Evolutionary conservation across 2,113 vertebrate species (phyloP).

Genomic region (Microtus pennsylvanicus): DNA sequence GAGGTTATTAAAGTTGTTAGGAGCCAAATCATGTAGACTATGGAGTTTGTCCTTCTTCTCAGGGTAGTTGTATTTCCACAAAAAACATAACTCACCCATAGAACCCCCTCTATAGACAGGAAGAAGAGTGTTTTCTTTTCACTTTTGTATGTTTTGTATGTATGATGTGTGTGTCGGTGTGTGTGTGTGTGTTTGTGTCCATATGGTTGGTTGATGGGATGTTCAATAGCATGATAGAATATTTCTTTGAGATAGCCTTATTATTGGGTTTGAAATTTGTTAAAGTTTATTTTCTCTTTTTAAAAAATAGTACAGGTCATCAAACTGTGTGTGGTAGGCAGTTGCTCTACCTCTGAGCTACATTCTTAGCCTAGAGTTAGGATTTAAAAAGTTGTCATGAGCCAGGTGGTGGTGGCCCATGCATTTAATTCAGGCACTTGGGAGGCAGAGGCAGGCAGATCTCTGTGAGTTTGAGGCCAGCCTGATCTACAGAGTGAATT

Average conservation of each 20-base stretch:
- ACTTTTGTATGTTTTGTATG: background rate
- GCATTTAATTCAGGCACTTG: too few relatives aligned
- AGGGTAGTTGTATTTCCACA: background rate
- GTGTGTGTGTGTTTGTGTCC: background rate
- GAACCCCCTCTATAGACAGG: background rate
- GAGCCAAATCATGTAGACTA: background rate
- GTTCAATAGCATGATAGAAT: background rate
- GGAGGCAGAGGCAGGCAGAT: too few relatives aligned
- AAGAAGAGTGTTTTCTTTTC: background rate
- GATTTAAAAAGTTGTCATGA: slow-evolving; percentile 16
- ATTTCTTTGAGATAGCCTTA: slow-evolving; percentile 44
- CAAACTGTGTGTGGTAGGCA: background rate
- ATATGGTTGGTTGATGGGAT: background rate
- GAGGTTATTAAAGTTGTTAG: background rate
- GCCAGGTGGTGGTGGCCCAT: too few relatives aligned
- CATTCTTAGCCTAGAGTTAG: background rate
- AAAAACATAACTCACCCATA: background rate
- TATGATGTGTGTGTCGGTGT: background rate
- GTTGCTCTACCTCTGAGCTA: background rate
- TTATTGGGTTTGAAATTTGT: slow-evolving; percentile 26
- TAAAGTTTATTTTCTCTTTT: background rate
- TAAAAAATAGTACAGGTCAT: background rate
- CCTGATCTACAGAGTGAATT: too few relatives aligned
- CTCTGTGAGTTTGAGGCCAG: too few relatives aligned
- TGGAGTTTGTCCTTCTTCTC: slow-evolving; percentile 7